A percentile compares a stretch with the other conserved stretches of the same genome.
Conservation (phyloP, 92 coral and sea anemone species). For the Heteractis magnifica region DNA sequence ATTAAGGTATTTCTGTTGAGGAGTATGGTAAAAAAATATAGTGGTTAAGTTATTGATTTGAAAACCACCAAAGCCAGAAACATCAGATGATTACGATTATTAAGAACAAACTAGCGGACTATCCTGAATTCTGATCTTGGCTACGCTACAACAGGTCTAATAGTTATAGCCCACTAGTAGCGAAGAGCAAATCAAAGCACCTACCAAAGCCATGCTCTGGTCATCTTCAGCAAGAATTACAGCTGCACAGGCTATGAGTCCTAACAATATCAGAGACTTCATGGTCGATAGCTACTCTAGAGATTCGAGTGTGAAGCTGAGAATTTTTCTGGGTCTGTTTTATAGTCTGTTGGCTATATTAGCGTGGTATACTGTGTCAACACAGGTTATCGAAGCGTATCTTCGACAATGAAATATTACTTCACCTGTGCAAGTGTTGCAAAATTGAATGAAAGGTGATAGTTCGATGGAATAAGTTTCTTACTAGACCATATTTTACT, state of each 20-base stretch:
- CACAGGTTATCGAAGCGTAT: background rate
- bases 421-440: background rate
- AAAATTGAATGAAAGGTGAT: no score
- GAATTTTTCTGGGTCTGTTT: background rate
- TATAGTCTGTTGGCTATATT: background rate
- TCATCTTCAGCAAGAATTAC: slow-evolving; percentile 15
- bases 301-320: background rate
- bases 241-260: slow-evolving; percentile 13
- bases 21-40: background rate
- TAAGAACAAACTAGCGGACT: no score
- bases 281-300: slow-evolving; percentile 2
- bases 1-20: slow-evolving; percentile 41
- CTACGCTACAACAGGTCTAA: no score
- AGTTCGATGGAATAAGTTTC: no score
- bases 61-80: background rate
- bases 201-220: slow-evolving; percentile 7
- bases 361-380: background rate
- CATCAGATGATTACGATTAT: background rate
- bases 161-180: no score
- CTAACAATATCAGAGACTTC: slow-evolving; percentile 13
- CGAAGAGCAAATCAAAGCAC: background rate
- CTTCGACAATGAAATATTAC: background rate
- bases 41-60: background rate
- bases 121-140: no score
- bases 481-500: no score